phyloP scores from a whole-genome alignment of 2,888 invertebrate genomes.

The Caenorhabditis imperialis region DNA sequence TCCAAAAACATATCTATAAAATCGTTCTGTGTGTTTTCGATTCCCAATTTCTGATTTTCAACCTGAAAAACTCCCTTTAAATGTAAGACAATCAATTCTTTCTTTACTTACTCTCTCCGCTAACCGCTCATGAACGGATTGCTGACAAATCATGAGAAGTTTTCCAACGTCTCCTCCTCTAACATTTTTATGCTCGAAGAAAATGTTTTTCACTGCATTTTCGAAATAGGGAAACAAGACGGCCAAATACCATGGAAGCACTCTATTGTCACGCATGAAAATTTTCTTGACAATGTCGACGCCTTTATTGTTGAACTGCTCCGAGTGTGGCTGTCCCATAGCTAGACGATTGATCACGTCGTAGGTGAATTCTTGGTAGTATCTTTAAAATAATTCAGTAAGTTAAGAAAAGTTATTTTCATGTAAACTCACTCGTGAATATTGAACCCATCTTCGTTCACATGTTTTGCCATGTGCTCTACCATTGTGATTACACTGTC shows the following conservation, averaged over 20 bases:
- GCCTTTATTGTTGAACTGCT: constrained; percentile 52
- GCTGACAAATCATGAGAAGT: constrained; percentile 13
- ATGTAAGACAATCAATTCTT: not conserved
- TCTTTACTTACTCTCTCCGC: constrained; percentile 12
- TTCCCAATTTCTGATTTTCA: constrained; percentile 30
- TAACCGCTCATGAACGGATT: constrained; percentile 7
- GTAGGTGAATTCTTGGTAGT: constrained; percentile 64
- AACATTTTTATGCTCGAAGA: constrained; percentile 39
- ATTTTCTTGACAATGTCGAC: constrained; percentile 15
- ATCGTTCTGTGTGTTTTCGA: constrained; percentile 59
- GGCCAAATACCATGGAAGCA: constrained; percentile 39
- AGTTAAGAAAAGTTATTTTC: not conserved
- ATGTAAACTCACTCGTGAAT: constrained; percentile 38
- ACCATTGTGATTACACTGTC: constrained; percentile 56
- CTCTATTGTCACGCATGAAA: not conserved
- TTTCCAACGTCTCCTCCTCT: constrained; percentile 44
- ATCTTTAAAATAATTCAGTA: constrained; percentile 19
- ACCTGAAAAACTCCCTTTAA: constrained; percentile 18
- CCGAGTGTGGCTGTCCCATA: constrained; percentile 59
- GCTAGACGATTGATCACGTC: constrained; percentile 65
- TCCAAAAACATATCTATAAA: constrained; percentile 76
- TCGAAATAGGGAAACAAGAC: constrained; percentile 32
- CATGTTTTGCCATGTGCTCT: constrained; percentile 35
- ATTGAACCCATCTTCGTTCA: constrained; percentile 50
- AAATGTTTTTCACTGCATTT: constrained; percentile 18